A percentile compares a stretch with the other conserved stretches of the same genome.
phyloP scores from a whole-genome alignment of 1,140 invertebrate genomes.

The Zaprionus inermis region DNA sequence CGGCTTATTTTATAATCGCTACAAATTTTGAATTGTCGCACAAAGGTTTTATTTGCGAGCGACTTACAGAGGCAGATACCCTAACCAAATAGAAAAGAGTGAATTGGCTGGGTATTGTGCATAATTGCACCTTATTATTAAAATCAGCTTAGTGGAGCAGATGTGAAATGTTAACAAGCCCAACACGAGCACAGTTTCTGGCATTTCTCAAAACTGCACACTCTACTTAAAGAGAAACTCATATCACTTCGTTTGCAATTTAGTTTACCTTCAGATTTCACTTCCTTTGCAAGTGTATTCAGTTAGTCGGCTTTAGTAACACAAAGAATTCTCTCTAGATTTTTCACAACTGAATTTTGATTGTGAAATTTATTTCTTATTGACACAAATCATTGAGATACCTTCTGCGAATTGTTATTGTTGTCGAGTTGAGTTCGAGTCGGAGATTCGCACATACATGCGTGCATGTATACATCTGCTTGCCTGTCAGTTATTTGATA shows the following conservation, averaged over 20 bases:
- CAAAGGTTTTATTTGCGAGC: constrained; percentile 34
- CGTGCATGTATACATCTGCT: constrained; percentile 45
- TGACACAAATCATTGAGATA: constrained; percentile 72
- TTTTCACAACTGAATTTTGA: constrained; percentile 57
- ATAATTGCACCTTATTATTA: too few species aligned
- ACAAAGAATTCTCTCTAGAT: constrained; percentile 22
- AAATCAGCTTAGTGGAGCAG: too few species aligned
- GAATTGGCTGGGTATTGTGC: background rate
- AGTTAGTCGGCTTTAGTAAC: background rate
- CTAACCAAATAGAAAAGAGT: background rate
- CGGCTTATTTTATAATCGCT: constrained; percentile 74
- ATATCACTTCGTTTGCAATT: too few species aligned
- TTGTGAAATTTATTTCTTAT: constrained; percentile 59
- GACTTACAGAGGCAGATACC: background rate
- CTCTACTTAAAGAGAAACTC: too few species aligned
- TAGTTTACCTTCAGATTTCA: background rate
- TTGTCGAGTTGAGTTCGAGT: constrained; percentile 7
- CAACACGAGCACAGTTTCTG: too few species aligned
- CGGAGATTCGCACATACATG: too few species aligned
- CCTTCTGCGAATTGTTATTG: constrained; percentile 35
- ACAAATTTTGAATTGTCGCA: constrained; percentile 52
- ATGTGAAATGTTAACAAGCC: too few species aligned
- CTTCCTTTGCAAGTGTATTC: background rate
- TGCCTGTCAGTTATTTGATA: constrained; percentile 63
- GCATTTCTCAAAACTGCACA: too few species aligned